Evolutionary conservation across 2,888 invertebrate species (phyloP).

Genomic region (Sepioteuthis lessoniana): DNA sequence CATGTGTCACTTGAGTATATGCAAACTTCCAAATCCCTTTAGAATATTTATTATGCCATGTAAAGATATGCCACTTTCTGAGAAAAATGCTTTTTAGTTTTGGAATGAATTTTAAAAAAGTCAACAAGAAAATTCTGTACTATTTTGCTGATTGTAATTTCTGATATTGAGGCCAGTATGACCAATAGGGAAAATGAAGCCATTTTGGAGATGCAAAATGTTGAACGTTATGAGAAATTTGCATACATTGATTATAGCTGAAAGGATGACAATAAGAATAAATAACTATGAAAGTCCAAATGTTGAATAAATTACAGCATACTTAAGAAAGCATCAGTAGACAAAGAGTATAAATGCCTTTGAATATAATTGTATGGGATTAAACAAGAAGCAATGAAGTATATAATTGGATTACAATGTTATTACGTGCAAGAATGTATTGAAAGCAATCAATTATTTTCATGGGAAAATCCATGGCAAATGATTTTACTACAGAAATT

Average conservation of each 20-base stretch:
- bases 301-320: background rate
- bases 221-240: background rate
- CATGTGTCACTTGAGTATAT: too few relatives aligned
- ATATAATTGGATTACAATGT: background rate
- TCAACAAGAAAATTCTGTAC: background rate
- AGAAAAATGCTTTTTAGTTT: too few relatives aligned
- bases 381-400: background rate
- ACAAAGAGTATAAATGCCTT: background rate
- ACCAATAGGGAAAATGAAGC: background rate
- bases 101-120: too few relatives aligned
- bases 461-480: too few relatives aligned
- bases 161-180: background rate
- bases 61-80: too few relatives aligned
- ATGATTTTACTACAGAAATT: too few relatives aligned
- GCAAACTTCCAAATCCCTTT: too few relatives aligned
- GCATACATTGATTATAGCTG: background rate
- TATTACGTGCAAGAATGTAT: background rate
- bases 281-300: background rate
- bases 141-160: background rate
- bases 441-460: background rate
- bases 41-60: too few relatives aligned
- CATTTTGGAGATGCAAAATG: background rate
- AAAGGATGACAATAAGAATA: background rate
- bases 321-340: background rate
- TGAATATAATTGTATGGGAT: background rate